Evolutionary conservation across 1,140 invertebrate genomes (phyloP), one percentile per base, ranked within the genome.

Genomic region (Heliconius melpomene): DNA sequence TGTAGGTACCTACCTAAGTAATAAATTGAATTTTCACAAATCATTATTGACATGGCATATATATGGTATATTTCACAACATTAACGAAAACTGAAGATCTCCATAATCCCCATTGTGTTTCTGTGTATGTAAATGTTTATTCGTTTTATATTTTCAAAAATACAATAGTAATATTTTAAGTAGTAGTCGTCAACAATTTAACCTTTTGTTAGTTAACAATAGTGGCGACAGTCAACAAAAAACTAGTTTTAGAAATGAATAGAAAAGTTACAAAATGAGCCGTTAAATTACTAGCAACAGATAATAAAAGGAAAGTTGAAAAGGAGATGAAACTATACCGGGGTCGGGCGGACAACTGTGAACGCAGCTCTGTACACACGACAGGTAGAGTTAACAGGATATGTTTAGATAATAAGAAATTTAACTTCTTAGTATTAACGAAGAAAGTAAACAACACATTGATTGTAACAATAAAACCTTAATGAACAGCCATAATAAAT

Each of bases 321-420:
- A 60, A 84, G 40, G 60, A 77, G 80, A 86, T 85, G 80, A 87
- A 85, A 82, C 75, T 54, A 66, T 82, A 85, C 78, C 60, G 60
- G 85, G 85, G 72, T 72, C 46, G 82, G 75, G 83, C 83, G 74
- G n/a, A 79, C 70, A 76, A 79, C 26, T 83, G 81, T 74, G 76
- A 85, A 79, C 81, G 85, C 85, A 90, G 77, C 84, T 90, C 73
- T 87, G 81, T 80, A 89, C 78, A 88, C 81, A 90, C 84, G 80
- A 81, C 83, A 81, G 82, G 83, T 85, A 66, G 7, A 50, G 23
- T 46, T 71, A 70, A 50, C 60, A 77, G 57, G 75, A 77, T 70
- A 23, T 46, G 38, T 40, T 86, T 81, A 79, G 71, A 82, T 77
- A 83, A 82, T 83, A 84, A 7, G n/a, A 38, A 36, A 50, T 54